phyloP scores from a whole-genome alignment of 2,113 vertebrate genomes.

The Chaenogobius annularis region DNA sequence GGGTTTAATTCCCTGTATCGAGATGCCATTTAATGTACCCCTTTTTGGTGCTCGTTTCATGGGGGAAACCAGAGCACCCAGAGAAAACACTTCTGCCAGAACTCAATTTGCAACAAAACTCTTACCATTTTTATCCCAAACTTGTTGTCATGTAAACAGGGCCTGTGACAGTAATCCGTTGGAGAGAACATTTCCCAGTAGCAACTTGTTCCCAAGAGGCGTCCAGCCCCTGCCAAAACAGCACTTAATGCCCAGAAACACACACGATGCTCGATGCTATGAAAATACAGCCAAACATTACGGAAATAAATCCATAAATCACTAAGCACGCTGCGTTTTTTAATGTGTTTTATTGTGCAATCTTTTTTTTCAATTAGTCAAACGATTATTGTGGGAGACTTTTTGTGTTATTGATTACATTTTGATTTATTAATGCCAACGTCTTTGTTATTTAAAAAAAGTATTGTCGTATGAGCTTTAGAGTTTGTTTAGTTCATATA shows the following conservation, averaged over 20 bases:
- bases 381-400: not conserved
- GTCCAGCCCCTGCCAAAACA: conserved; percentile 70
- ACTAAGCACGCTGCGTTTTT: conserved; percentile 5
- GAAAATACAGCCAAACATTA: conserved; percentile 56
- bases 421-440: too few relatives aligned
- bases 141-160: conserved; percentile 9
- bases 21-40: too few relatives aligned
- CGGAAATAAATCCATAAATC: conserved; percentile 61
- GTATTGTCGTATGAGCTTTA: too few relatives aligned
- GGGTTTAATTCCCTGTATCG: too few relatives aligned
- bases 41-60: not conserved
- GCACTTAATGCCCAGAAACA: conserved; percentile 69
- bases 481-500: too few relatives aligned
- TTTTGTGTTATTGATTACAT: too few relatives aligned
- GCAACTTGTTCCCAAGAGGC: conserved; percentile 53
- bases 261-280: conserved; percentile 18
- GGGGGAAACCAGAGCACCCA: not conserved
- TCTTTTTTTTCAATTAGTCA: too few relatives aligned
- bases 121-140: not conserved
- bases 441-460: too few relatives aligned
- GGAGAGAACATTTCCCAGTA: conserved; percentile 50
- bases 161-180: conserved; percentile 19
- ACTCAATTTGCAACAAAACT: conserved; percentile 3
- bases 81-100: not conserved
- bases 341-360: not conserved